Conservation (phyloP, 2,888 invertebrate species). For the Dicycla oo region DNA sequence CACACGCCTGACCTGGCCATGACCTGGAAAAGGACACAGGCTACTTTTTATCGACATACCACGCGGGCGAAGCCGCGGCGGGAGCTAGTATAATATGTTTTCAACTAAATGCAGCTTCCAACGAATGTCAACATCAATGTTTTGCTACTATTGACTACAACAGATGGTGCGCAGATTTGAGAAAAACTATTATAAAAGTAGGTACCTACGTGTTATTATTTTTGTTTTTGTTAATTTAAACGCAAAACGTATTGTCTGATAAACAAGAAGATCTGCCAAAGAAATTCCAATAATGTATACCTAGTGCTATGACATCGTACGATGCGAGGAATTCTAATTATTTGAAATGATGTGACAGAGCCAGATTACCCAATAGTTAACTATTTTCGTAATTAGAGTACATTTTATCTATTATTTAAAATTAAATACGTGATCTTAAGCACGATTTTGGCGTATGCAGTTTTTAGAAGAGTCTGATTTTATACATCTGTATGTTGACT, state of each 20-base stretch:
- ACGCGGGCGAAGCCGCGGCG: too few species aligned
- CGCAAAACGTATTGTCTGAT: slow-evolving; percentile 26
- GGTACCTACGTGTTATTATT: slow-evolving; percentile 20
- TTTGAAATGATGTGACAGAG: slow-evolving; percentile 23
- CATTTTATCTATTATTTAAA: slow-evolving; percentile 33
- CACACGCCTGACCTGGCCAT: too few species aligned
- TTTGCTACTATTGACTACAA: slow-evolving; percentile 38
- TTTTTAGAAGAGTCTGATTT: slow-evolving; percentile 1
- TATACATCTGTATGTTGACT: background rate
- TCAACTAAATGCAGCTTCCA: background rate
- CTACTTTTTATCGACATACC: too few species aligned
- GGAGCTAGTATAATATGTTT: too few species aligned
- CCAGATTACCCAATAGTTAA: slow-evolving; percentile 10
- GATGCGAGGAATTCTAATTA: slow-evolving; percentile 16
- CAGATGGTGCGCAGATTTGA: slow-evolving; percentile 53
- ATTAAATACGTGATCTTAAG: slow-evolving; percentile 42
- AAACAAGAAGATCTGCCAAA: slow-evolving; percentile 38
- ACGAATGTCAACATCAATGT: slow-evolving; percentile 44
- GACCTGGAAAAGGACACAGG: too few species aligned
- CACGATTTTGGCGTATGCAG: slow-evolving; percentile 37
- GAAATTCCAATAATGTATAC: slow-evolving; percentile 10
- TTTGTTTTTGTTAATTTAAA: slow-evolving; percentile 34
- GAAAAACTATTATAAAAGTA: background rate
- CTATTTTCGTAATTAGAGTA: slow-evolving; percentile 32
- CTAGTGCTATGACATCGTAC: slow-evolving; percentile 7